These are phyloP conservation scores for Chitala chitala DNA, from an alignment of 2,113 vertebrate genomes.

Conservation along the genomic window DNA sequence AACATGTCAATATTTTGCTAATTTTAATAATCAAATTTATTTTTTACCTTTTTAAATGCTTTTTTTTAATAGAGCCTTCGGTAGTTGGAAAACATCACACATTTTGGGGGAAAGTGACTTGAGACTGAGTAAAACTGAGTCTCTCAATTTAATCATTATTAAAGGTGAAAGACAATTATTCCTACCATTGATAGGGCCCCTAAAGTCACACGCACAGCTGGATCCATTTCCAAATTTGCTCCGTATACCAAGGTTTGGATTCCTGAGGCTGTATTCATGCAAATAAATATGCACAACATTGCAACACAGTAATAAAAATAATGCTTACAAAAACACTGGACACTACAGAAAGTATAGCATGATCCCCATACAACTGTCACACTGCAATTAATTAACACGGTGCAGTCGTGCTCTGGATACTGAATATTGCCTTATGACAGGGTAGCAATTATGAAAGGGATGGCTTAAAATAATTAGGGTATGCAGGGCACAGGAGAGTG, in stretches of 20 bases:
- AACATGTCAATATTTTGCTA: no score
- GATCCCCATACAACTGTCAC: not conserved
- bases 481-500: not conserved
- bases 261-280: not conserved
- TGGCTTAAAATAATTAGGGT: conserved; percentile 7
- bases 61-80: no score
- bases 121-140: not conserved
- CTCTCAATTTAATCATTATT: not conserved
- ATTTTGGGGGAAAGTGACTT: no score
- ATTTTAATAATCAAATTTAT: no score
- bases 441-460: not conserved
- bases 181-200: not conserved
- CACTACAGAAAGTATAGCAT: not conserved
- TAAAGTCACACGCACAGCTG: not conserved
- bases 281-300: not conserved
- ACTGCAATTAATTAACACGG: not conserved
- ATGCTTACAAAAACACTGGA: not conserved
- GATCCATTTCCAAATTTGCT: not conserved
- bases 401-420: not conserved
- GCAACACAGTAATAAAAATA: not conserved
- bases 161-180: conserved; percentile 1
- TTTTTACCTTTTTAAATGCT: no score
- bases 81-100: no score
- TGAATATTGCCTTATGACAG: not conserved
- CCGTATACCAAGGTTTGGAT: not conserved